Base-by-base conservation (phyloP, 2,113 vertebrate genomes). In the Corythoichthys haematopterus region DNA sequence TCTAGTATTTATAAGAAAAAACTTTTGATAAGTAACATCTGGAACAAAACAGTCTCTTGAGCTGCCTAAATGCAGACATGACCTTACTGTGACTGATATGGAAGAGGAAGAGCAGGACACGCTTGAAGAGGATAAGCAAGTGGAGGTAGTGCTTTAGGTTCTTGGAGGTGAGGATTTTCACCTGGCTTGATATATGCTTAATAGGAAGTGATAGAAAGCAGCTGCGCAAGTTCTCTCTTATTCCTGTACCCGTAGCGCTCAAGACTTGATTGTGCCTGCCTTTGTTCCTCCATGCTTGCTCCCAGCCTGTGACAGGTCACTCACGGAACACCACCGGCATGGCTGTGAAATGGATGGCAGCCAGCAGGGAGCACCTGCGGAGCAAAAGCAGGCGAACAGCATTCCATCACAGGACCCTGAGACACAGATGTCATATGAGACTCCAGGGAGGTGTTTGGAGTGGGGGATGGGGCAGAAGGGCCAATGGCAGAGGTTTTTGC, bases 351-450 rank as follows among this genome's bases (percentile, higher is more conserved):
- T 78, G 75, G 79, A 78, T 71, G 82, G 72, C 79, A 20, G 78
- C 80, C 79, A 80, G 74, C 70, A 55, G 83, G 70, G 77, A 86
- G 79, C 88, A 91, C 89, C 90, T 91, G 88, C 83, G 66, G 88
- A 89, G 81, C 76, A 72, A 68, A 70, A 71, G 83, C 69, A 68
- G 80, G 76, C 72, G 53, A 83, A 78, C 66, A 16, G 85, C 91
- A 91, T 92, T 91, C 91, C 91, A 89, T 85, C 83, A 85, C 88
- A 87, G 85, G 77, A 77, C 78, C 82, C 70, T 46, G 75, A 86
- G 85, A 88, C 85, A 84, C 88, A 84, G 86, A 87, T 87, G 87
- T 88, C 82, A 81, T 78, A 85, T 71, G 83, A 88, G 85, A 78
- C 81, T 73, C 72, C 9, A 20, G 88, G 84, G 86, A 87, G 66